Conservation (phyloP, 2,797 vertebrate species). For the Etheostoma nigrum region DNA sequence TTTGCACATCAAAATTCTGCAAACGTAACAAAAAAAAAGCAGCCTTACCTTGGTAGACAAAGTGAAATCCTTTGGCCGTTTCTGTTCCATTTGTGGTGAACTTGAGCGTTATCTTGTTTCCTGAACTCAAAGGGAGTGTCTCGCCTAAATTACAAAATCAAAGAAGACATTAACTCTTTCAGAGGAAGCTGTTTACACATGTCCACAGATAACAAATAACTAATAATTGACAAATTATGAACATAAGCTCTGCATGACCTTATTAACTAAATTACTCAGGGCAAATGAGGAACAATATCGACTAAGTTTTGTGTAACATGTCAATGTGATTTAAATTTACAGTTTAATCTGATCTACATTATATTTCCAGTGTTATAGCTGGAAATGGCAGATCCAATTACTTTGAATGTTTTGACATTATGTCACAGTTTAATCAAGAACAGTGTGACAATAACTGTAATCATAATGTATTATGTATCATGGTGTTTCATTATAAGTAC, state of each 20-base stretch:
- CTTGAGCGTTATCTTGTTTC: conserved; percentile 95
- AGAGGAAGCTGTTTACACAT: neutral
- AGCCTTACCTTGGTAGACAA: conserved; percentile 97
- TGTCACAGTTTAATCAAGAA: conserved; percentile 20
- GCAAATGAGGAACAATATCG: neutral
- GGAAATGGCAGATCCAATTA: conserved; percentile 8
- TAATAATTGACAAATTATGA: neutral
- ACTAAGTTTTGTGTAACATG: neutral
- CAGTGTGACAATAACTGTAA: conserved; percentile 29
- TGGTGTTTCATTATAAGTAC: conserved; percentile 28
- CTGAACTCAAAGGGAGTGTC: conserved; percentile 95
- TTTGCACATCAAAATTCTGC: conserved; percentile 8
- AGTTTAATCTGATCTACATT: neutral
- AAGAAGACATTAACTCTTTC: conserved; percentile 3
- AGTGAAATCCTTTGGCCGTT: conserved; percentile 98
- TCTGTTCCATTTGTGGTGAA: conserved; percentile 93
- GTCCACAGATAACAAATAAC: neutral
- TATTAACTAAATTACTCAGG: neutral
- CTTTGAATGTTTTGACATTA: conserved; percentile 23
- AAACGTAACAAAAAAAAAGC: conserved; percentile 1
- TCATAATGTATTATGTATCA: conserved; percentile 34
- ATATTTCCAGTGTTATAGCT: neutral
- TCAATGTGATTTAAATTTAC: neutral
- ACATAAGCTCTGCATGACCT: neutral
- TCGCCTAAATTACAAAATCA: conserved; percentile 85